Evolutionary conservation across 2,113 vertebrate genomes (phyloP), one percentile per base, ranked within the genome.

Genomic region (Lates calcarifer): DNA sequence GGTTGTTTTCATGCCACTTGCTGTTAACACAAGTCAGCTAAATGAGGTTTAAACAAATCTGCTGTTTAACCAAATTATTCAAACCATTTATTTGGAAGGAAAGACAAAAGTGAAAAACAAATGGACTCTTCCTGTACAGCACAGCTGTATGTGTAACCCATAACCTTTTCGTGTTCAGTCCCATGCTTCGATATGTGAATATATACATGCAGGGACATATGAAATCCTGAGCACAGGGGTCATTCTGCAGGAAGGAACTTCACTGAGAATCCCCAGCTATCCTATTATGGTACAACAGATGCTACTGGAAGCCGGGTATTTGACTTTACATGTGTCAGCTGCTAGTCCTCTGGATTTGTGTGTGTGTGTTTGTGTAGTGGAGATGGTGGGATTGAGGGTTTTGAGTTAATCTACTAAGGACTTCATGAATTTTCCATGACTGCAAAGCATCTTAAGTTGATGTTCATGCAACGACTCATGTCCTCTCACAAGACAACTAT

Each of bases 1-100:
- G 35, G 61, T 63, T 82, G 77, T 74, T 90, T 75, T 84, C 22
- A 20, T 57, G 20, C 35, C 1, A 17, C 39, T 51, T 49, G 45
- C 64, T 51, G 8, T n/a, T n/a, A n/a, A n/a, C n/a, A n/a, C n/a
- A n/a, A n/a, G 33, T 12, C 24, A 20, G 29, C 29, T 4, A 20
- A 5, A 17, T 28, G 33, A n/a, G 3, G 13, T 37, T 26, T 18
- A 26, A 61, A 29, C 24, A 55, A 56, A 28, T 41, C 0, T 29
- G 4, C 31, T 28, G 15, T 17, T 39, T 8, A 18, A 35, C 7
- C 13, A 24, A 8, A 24, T 26, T 7, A 43, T 20, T 45, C 6
- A 47, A 37, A 35, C 26, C 9, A 18, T 43, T 33, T 65, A 2
- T 31, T 18, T 24, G 12, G 28, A 17, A 4, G 10, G 57, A 18